A percentile compares a stretch with the other conserved stretches of the same genome.
phyloP scores from a whole-genome alignment of 1,140 invertebrate species.

The Pseudachorutes palmiensis region DNA sequence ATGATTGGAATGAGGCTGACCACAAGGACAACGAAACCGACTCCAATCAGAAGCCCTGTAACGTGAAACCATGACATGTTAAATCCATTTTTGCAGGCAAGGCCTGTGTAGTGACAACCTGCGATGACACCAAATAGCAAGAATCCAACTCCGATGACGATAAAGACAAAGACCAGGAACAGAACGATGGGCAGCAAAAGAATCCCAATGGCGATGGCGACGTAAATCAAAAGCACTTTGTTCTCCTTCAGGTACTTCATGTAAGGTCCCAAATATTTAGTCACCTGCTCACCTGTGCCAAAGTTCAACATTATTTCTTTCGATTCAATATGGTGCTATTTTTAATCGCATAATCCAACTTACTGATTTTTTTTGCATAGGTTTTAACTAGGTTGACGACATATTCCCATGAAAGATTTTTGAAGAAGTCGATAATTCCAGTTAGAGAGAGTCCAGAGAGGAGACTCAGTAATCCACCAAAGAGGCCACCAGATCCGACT shows the following conservation, averaged over 20 bases:
- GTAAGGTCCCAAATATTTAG: neutral
- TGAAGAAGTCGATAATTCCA: neutral
- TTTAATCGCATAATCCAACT: neutral
- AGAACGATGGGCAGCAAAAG: neutral
- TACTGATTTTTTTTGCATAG: neutral
- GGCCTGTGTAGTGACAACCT: too few species aligned
- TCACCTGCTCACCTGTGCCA: neutral
- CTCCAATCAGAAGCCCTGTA: neutral
- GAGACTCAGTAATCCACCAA: neutral
- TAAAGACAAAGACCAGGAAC: neutral
- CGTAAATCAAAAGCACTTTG: neutral
- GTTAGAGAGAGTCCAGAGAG: neutral
- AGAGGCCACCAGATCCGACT: neutral
- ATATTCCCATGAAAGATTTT: neutral
- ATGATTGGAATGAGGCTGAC: neutral
- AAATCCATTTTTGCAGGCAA: too few species aligned
- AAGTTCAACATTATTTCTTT: neutral
- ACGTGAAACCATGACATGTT: neutral
- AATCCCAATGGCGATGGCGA: constrained; percentile 1
- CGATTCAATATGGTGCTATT: neutral
- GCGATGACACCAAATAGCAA: neutral
- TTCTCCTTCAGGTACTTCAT: neutral
- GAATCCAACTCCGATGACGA: neutral
- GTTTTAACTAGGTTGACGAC: neutral
- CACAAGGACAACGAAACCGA: neutral